Conservation (phyloP, 1,140 invertebrate genomes). For the Polypedilum vanderplanki region DNA sequence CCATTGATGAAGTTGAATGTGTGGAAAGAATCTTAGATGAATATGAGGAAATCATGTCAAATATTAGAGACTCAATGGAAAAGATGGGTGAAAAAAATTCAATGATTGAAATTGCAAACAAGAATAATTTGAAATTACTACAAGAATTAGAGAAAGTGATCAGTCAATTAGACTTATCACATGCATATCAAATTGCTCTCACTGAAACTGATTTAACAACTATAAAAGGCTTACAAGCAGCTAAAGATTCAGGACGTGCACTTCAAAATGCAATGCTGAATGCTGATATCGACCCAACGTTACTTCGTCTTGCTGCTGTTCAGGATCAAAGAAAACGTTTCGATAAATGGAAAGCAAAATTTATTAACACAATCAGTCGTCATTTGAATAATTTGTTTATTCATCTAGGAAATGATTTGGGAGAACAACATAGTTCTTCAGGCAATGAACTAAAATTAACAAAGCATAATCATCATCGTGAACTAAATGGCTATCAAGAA, state of each 20-base stretch:
- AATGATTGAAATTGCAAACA: constrained; percentile 77
- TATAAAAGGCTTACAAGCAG: constrained; percentile 63
- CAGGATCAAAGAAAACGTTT: constrained; percentile 82
- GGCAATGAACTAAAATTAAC: constrained; percentile 62
- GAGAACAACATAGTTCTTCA: constrained; percentile 40
- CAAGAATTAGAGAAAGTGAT: constrained; percentile 74
- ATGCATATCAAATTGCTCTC: constrained; percentile 60
- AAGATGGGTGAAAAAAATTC: constrained; percentile 90
- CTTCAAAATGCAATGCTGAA: constrained; percentile 66
- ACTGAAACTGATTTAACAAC: constrained; percentile 69
- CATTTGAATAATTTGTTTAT: constrained; percentile 92
- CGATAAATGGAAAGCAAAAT: constrained; percentile 75
- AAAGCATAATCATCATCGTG: constrained; percentile 73
- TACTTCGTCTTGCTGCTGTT: constrained; percentile 68
- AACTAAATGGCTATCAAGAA: constrained; percentile 75
- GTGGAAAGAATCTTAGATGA: constrained; percentile 65
- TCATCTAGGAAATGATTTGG: constrained; percentile 65
- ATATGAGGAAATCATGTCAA: constrained; percentile 73
- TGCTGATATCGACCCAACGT: constrained; percentile 56
- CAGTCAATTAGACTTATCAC: constrained; percentile 68
- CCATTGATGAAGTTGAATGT: constrained; percentile 66
- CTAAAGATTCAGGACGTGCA: constrained; percentile 71
- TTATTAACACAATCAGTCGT: constrained; percentile 71
- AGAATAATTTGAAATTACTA: constrained; percentile 72
- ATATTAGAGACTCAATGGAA: constrained; percentile 77